phyloP scores from a whole-genome alignment of 2,113 vertebrate species.

The Chunga burmeisteri region DNA sequence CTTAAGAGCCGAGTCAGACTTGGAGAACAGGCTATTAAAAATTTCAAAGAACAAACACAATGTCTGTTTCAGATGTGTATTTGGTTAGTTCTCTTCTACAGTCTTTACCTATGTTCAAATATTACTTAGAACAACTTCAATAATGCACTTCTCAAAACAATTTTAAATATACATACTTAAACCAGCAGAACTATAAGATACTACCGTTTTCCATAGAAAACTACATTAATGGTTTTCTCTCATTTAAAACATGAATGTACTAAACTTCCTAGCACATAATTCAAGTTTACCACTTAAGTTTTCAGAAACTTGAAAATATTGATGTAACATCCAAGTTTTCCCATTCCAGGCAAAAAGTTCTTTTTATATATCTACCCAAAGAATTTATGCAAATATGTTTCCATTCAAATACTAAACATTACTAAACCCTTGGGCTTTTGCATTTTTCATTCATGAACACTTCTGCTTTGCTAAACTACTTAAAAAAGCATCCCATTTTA shows the following conservation, averaged over 20 bases:
- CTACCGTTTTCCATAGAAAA: not conserved
- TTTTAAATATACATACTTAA: not conserved
- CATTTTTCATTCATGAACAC: not conserved
- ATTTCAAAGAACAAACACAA: not conserved
- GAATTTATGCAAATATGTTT: not conserved
- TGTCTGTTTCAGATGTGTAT: not conserved
- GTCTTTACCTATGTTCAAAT: too few relatives aligned
- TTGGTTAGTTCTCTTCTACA: too few relatives aligned
- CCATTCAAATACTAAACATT: not conserved
- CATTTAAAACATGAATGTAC: not conserved
- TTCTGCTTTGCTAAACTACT: not conserved
- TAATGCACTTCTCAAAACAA: not conserved
- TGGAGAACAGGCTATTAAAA: not conserved
- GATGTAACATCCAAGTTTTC: not conserved
- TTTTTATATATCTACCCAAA: not conserved
- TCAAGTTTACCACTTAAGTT: not conserved
- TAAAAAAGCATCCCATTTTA: not conserved
- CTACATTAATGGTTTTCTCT: not conserved
- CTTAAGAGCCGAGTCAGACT: not conserved
- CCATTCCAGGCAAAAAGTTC: not conserved
- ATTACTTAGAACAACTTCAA: not conserved
- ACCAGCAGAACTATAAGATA: not conserved
- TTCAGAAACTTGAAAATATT: not conserved
- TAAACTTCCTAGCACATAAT: not conserved
- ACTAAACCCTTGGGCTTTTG: not conserved